Conservation (phyloP, 2,888 invertebrate species). For the Maniola hyperantus region DNA sequence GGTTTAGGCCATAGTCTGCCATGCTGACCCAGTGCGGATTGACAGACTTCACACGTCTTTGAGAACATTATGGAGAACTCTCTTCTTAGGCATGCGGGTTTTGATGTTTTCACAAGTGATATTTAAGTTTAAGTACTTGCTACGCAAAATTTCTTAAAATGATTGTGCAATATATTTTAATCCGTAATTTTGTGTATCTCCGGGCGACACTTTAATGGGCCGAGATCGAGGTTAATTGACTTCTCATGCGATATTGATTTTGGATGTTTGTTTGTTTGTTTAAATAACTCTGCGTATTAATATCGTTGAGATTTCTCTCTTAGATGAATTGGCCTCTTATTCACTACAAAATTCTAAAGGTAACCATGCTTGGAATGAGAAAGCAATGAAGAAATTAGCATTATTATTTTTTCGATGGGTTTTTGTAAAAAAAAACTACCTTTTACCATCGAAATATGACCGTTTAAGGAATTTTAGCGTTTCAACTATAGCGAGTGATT, state of each 20-base stretch:
- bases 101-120: too few species aligned
- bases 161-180: conserved; percentile 8
- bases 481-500: too few species aligned
- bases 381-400: background rate
- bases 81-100: too few species aligned
- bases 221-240: conserved; percentile 32
- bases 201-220: conserved; percentile 23
- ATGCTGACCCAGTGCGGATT: too few species aligned
- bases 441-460: too few species aligned
- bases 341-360: background rate
- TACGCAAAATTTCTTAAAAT: background rate
- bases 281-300: conserved; percentile 15
- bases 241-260: conserved; percentile 20
- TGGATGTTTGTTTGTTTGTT: conserved; percentile 11
- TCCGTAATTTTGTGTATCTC: background rate
- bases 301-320: conserved; percentile 5
- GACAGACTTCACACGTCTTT: too few species aligned
- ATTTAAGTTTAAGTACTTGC: too few species aligned
- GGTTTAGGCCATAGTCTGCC: too few species aligned
- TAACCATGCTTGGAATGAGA: background rate
- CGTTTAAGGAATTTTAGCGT: too few species aligned
- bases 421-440: too few species aligned
- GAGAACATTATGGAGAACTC: too few species aligned
- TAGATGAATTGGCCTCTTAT: background rate
- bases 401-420: too few species aligned